These are phyloP conservation scores for Pyrgilauda ruficollis DNA, from an alignment of 2,113 vertebrate species.

Conservation along the genomic window DNA sequence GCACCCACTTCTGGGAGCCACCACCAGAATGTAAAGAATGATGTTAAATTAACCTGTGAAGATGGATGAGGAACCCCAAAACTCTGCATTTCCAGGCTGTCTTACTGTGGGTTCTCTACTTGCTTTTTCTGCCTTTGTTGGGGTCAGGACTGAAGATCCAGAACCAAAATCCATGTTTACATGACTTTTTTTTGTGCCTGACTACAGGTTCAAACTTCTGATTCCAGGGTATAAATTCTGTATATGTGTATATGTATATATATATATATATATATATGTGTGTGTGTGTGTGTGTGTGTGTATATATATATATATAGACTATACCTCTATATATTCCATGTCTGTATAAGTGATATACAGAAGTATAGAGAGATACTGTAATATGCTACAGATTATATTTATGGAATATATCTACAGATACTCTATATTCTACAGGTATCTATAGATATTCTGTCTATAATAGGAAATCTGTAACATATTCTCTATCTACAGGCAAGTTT, in stretches of 20 bases:
- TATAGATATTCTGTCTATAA: not conserved
- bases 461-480: not conserved
- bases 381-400: not conserved
- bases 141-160: not conserved
- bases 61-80: not conserved
- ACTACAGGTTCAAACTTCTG: not conserved
- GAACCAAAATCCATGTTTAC: not conserved
- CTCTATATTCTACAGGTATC: not conserved
- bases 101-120: not conserved
- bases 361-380: not conserved
- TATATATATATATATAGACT: not conserved
- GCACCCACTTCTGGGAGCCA: not conserved
- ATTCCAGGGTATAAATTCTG: not conserved
- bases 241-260: no score
- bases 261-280: no score
- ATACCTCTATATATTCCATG: not conserved
- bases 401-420: not conserved
- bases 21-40: not conserved
- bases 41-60: not conserved
- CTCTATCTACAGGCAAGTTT: not conserved
- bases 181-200: not conserved
- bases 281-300: no score
- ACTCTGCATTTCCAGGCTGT: not conserved
- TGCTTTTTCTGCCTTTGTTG: not conserved
- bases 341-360: not conserved